Percentiles rank a stretch among this genome's conserved stretches.
These are phyloP conservation scores for Mythimna ferrago DNA, from an alignment of 2,888 invertebrate genomes.

Conservation along the genomic window DNA sequence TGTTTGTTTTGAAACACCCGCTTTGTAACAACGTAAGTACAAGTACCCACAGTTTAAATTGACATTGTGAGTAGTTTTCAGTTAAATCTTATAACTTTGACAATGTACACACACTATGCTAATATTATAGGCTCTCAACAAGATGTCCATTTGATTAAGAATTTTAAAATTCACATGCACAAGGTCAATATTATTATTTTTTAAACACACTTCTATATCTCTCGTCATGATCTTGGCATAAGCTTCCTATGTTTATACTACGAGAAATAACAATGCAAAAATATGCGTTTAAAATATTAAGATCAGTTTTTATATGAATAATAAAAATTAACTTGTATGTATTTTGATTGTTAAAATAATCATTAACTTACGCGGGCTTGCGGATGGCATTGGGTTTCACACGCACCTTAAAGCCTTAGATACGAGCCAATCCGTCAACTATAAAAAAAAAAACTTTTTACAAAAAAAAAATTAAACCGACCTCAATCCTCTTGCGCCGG, in stretches of 20 bases:
- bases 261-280: conserved; percentile 13
- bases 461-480: no score
- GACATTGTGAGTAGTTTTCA: background rate
- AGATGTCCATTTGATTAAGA: conserved; percentile 26
- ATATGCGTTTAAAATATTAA: conserved; percentile 20
- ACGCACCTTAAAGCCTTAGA: background rate
- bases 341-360: background rate
- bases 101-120: conserved; percentile 17
- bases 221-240: conserved; percentile 15
- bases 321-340: conserved; percentile 1
- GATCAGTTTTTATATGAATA: conserved; percentile 11
- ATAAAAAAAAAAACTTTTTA: no score
- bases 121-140: background rate
- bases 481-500: no score
- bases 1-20: conserved; percentile 28
- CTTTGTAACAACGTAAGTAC: conserved; percentile 5
- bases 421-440: no score
- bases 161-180: conserved; percentile 40
- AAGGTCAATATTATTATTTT: conserved; percentile 30
- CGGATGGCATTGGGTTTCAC: no score
- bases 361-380: background rate
- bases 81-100: conserved; percentile 4
- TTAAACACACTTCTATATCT: conserved; percentile 27
- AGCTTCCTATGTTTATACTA: conserved; percentile 31
- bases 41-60: conserved; percentile 1